A percentile compares a stretch with the other conserved stretches of the same genome.
Conservation (phyloP, 64 coral and sea anemone genomes). For the Catalaphyllia jardinei region DNA sequence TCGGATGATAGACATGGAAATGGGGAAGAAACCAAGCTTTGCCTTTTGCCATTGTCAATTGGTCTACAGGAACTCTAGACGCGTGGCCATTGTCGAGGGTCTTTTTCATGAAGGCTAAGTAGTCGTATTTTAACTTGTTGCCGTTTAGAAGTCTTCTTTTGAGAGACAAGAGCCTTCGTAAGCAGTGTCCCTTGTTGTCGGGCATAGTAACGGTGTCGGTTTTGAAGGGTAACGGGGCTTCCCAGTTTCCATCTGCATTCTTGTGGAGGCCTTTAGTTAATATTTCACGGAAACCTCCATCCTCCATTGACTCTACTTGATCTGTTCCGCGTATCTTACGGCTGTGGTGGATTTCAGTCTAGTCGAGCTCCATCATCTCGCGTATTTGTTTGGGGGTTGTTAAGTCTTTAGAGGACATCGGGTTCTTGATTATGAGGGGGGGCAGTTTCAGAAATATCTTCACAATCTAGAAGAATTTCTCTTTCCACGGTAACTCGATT, state of each 20-base stretch:
- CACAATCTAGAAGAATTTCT: slow-evolving; percentile 2
- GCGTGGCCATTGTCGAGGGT: slow-evolving; percentile 40
- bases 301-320: slow-evolving; percentile 22
- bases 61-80: neutral
- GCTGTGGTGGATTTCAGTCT: slow-evolving; percentile 40
- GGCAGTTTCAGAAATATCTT: neutral
- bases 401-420: slow-evolving; percentile 12
- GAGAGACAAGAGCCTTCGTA: slow-evolving; percentile 28
- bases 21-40: slow-evolving; percentile 49
- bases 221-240: slow-evolving; percentile 47
- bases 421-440: slow-evolving; percentile 4
- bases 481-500: slow-evolving; percentile 40
- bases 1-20: slow-evolving; percentile 35
- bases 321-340: slow-evolving; percentile 30
- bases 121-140: neutral
- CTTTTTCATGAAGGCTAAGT: slow-evolving; percentile 46
- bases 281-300: slow-evolving; percentile 23
- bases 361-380: slow-evolving; percentile 56
- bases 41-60: slow-evolving; percentile 9
- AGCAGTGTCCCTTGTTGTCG: slow-evolving; percentile 42
- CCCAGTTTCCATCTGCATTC: slow-evolving; percentile 41
- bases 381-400: slow-evolving; percentile 42
- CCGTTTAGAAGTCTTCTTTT: slow-evolving; percentile 26
- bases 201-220: neutral
- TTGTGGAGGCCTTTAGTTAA: slow-evolving; percentile 33